Conservation (phyloP, 2,113 vertebrate genomes). For the Hystrix cristata region DNA sequence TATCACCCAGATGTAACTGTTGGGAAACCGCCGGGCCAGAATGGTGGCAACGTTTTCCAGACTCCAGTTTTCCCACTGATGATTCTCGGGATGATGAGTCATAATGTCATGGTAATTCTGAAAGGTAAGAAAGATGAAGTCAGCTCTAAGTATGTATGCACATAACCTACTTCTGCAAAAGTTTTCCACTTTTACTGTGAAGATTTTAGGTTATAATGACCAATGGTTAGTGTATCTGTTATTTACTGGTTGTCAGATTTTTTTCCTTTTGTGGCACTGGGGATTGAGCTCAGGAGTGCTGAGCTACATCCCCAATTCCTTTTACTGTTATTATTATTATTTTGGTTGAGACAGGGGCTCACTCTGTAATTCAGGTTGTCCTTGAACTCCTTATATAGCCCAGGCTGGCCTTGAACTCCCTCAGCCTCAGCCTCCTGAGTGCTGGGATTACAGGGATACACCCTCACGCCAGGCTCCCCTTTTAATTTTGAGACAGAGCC, state of each 20-base stretch:
- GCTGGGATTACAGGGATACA: not conserved
- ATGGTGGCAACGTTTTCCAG: constrained; percentile 93
- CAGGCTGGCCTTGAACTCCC: not conserved
- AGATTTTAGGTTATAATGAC: not conserved
- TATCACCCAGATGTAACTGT: constrained; percentile 94
- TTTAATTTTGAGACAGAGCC: not conserved
- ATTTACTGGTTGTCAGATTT: constrained; percentile 30
- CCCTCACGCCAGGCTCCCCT: not conserved
- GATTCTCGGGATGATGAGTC: constrained; percentile 93
- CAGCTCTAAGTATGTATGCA: constrained; percentile 63
- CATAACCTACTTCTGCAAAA: constrained; percentile 56
- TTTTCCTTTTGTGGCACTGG: not conserved
- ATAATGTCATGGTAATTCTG: constrained; percentile 97
- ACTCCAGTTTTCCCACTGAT: constrained; percentile 95
- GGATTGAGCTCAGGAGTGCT: not conserved
- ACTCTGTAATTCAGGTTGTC: not conserved
- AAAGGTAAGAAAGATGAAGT: constrained; percentile 79
- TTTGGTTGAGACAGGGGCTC: not conserved
- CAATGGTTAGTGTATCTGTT: not conserved
- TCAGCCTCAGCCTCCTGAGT: not conserved
- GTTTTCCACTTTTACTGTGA: constrained; percentile 50
- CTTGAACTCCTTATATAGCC: not conserved
- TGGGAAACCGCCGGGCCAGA: constrained; percentile 93
- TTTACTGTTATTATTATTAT: not conserved
- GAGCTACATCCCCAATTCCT: not conserved